Conservation (phyloP, 64 coral and sea anemone genomes). For the Cladopsammia gracilis region DNA sequence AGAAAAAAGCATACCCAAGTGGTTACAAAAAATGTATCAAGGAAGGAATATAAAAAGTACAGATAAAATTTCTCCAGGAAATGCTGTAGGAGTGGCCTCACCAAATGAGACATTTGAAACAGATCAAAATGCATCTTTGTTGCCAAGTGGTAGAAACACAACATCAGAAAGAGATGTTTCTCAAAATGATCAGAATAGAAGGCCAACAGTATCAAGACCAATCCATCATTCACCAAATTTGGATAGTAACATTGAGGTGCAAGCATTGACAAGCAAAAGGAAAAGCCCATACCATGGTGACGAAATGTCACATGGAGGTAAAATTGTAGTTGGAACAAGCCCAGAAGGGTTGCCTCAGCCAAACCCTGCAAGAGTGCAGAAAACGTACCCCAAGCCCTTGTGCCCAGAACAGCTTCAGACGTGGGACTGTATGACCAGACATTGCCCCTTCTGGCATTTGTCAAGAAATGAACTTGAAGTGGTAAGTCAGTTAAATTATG, state of each 20-base stretch:
- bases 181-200: background rate
- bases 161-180: background rate
- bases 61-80: background rate
- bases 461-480: slow-evolving; percentile 21
- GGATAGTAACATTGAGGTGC: background rate
- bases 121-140: background rate
- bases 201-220: background rate
- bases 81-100: background rate
- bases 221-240: background rate
- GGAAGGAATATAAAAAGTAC: background rate
- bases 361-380: background rate
- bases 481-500: background rate
- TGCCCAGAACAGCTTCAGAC: slow-evolving; percentile 36
- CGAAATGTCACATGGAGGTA: background rate
- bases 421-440: background rate
- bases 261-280: background rate
- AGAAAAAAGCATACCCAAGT: background rate
- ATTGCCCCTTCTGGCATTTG: slow-evolving; percentile 33
- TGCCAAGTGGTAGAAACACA: too few species aligned
- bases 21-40: background rate
- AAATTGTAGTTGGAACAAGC: slow-evolving; percentile 14
- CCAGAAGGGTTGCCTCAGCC: slow-evolving; percentile 26
- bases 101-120: background rate
- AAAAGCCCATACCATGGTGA: slow-evolving; percentile 1
- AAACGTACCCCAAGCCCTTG: background rate